These are phyloP conservation scores for Chorisops tibialis DNA, from an alignment of 2,888 invertebrate genomes.

Conservation along the genomic window DNA sequence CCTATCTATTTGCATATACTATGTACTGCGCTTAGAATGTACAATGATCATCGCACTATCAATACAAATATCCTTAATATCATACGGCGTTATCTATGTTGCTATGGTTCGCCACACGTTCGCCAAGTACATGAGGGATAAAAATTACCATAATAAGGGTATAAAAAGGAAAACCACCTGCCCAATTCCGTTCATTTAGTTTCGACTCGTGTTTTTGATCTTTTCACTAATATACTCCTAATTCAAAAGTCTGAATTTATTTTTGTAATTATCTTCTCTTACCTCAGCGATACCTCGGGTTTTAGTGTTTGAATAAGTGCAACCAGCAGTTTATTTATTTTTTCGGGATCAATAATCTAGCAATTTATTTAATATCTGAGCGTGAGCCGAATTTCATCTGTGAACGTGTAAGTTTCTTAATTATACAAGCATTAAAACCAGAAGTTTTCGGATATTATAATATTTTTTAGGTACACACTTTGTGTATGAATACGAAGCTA, in stretches of 20 bases:
- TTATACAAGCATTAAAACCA: no score
- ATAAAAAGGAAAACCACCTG: conserved; percentile 36
- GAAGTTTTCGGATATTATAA: no score
- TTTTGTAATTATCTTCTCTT: neutral
- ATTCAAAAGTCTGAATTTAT: neutral
- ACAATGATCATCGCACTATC: conserved; percentile 1
- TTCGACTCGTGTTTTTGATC: conserved; percentile 11
- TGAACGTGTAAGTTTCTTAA: no score
- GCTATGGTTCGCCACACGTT: conserved; percentile 17
- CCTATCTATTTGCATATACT: no score
- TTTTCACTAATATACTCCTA: neutral
- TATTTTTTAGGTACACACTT: no score
- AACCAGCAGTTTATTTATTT: no score
- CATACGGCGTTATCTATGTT: conserved; percentile 29
- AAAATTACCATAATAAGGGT: conserved; percentile 35
- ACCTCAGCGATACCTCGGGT: neutral
- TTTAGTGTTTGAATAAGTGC: neutral
- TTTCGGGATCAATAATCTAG: no score
- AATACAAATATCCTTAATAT: conserved; percentile 30
- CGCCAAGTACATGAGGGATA: conserved; percentile 28
- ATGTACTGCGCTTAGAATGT: no score
- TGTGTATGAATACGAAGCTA: no score
- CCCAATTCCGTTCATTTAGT: conserved; percentile 28
- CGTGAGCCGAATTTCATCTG: no score
- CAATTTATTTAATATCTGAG: no score